Conservation (phyloP, 2,113 vertebrate genomes). For the Rhea pennata region DNA sequence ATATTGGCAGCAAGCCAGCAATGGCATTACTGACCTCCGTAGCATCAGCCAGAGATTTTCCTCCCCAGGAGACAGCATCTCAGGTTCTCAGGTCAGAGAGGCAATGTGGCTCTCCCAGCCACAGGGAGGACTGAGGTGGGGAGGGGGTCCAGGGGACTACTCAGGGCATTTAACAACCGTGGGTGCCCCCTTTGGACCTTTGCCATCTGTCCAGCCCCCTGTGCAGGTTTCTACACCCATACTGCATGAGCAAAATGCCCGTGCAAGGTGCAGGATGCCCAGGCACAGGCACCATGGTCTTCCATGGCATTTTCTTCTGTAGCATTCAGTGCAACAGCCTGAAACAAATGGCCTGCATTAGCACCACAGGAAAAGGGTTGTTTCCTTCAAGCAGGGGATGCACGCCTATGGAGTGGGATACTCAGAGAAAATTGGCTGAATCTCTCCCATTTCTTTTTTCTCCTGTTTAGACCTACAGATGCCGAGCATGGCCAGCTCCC, state of each 20-base stretch:
- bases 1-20: background rate
- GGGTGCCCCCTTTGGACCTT: too few species aligned
- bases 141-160: too few species aligned
- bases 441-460: background rate
- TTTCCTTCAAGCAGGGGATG: background rate
- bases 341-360: background rate
- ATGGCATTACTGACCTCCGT: background rate
- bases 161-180: background rate
- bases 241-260: background rate
- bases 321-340: background rate
- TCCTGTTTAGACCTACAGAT: background rate
- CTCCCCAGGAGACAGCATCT: background rate
- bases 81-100: background rate
- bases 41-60: too few species aligned
- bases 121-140: background rate
- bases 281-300: background rate
- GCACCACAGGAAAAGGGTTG: background rate
- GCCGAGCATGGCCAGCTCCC: background rate
- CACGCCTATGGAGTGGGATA: background rate
- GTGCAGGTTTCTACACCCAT: background rate
- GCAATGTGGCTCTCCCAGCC: background rate
- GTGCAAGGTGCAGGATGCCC: background rate
- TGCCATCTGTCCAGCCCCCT: background rate
- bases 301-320: background rate
- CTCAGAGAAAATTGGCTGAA: background rate